Base-by-base conservation (phyloP, 2,113 vertebrate species). In the Esox niger region DNA sequence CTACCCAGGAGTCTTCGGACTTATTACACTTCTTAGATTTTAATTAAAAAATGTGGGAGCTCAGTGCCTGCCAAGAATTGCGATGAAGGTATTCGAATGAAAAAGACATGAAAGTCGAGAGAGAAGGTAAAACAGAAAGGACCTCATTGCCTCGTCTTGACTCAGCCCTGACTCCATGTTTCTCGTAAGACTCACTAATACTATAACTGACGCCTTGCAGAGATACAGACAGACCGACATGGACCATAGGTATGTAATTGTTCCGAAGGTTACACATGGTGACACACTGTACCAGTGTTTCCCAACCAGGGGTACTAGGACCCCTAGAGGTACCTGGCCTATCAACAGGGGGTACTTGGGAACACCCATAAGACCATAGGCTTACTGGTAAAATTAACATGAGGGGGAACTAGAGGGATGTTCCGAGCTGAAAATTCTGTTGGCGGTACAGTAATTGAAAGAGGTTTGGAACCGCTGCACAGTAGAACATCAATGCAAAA, bases 21-120 rank as follows among this genome's bases (percentile, higher is more conserved):
- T 86, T 87, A 85, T 85, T 83, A 80, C 62, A 75, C 79, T 74
- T 88, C 90, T 83, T 74, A 64, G 69, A 76, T 87, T 90, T 89
- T 88, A 90, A 90, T 91, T 87, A 88, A 89, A 13, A 89, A 83
- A 82, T 71, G 64, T 46, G 62, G 75, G 82, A 81, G 82, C 4
- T 30, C 49, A 46, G 60, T 69, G 75, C 66, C 75, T 75, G 76
- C 76, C 77, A 79, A 83, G 82, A 87, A 86, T 86, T 46, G 82
- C 73, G 68, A 88, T 85, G 82, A 87, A 84, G 83, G 66, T 56
- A 69, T 76, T 29, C 9, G 25, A 79, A 86, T 86, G 77, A 88
- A 76, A 86, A 87, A 82, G 80, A 75, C 75, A 65, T 88, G 80
- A 88, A 87, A 89, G 82, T 87, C 81, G 79, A 82, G 85, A 54